Percentiles rank a stretch among this genome's conserved stretches.
Conservation (phyloP, 2,888 invertebrate genomes). For the Tipula lateralis region DNA sequence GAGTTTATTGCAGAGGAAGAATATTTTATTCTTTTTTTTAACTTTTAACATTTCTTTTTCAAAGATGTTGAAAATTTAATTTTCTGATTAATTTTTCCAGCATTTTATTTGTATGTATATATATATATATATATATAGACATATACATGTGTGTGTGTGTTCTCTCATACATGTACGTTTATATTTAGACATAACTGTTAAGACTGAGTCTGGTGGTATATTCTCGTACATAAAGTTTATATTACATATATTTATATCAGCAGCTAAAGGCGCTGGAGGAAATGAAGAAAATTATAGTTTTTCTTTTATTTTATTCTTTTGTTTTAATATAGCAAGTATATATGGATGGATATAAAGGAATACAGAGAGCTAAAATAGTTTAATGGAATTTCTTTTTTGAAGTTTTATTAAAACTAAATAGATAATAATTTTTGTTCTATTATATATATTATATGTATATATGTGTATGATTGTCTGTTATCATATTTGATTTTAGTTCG, state of each 20-base stretch:
- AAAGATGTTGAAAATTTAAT: conserved; percentile 11
- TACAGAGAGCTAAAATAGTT: not conserved
- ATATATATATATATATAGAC: not conserved
- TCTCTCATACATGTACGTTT: not conserved
- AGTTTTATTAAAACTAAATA: conserved; percentile 4
- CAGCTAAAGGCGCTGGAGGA: conserved; percentile 19
- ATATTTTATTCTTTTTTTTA: not conserved
- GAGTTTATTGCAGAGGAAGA: not conserved
- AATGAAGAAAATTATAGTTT: conserved; percentile 19
- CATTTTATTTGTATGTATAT: not conserved
- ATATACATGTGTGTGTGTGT: not conserved
- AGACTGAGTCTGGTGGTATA: not conserved
- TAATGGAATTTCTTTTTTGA: not conserved
- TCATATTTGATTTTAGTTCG: not conserved
- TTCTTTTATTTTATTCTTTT: not conserved
- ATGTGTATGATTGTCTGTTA: not conserved
- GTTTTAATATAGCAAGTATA: not conserved
- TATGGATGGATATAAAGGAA: too few species aligned
- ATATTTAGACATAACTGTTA: not conserved
- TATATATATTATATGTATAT: too few species aligned
- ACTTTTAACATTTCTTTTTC: not conserved
- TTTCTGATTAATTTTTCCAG: conserved; percentile 12
- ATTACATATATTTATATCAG: not conserved
- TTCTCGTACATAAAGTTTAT: not conserved
- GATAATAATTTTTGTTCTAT: not conserved